phyloP scores from a whole-genome alignment of 2,888 invertebrate genomes.

The Crepidodera aurea region DNA sequence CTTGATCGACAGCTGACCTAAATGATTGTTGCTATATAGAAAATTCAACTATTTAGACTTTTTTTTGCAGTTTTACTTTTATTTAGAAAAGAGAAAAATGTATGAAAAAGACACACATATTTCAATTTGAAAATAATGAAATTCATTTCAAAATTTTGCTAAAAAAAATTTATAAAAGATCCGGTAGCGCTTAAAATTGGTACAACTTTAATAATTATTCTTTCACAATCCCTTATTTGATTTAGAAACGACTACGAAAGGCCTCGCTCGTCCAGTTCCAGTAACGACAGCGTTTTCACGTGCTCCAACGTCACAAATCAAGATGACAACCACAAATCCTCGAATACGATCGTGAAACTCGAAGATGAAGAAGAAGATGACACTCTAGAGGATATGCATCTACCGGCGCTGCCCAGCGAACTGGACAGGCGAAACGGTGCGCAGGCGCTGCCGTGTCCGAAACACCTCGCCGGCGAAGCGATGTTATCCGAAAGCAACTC shows the following conservation, averaged over 20 bases:
- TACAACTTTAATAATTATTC: too few relatives aligned
- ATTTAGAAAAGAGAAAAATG: too few relatives aligned
- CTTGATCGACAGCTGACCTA: too few relatives aligned
- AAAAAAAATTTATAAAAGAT: too few relatives aligned
- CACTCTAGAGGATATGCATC: slow-evolving; percentile 49
- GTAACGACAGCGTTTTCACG: slow-evolving; percentile 43
- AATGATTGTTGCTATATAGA: too few relatives aligned
- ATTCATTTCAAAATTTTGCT: too few relatives aligned
- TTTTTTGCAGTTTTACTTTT: too few relatives aligned
- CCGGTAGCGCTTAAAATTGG: too few relatives aligned
- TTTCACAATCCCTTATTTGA: slow-evolving; percentile 1
- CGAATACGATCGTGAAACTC: slow-evolving; percentile 36
- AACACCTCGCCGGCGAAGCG: slow-evolving; percentile 74
- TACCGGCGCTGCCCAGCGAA: slow-evolving; percentile 60
- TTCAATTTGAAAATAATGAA: too few relatives aligned
- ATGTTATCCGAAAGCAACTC: slow-evolving; percentile 73
- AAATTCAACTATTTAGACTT: too few relatives aligned
- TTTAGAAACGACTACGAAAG: slow-evolving; percentile 42
- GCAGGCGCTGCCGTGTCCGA: slow-evolving; percentile 62
- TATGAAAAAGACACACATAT: too few relatives aligned
- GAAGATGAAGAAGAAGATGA: slow-evolving; percentile 48
- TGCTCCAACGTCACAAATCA: slow-evolving; percentile 35
- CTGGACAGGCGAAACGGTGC: slow-evolving; percentile 53
- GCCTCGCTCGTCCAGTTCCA: slow-evolving; percentile 38
- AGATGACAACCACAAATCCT: slow-evolving; percentile 37